Percentiles rank a stretch among this genome's conserved stretches.
Evolutionary conservation across 2,888 invertebrate species (phyloP).

Genomic region (Drosophila birchii): DNA sequence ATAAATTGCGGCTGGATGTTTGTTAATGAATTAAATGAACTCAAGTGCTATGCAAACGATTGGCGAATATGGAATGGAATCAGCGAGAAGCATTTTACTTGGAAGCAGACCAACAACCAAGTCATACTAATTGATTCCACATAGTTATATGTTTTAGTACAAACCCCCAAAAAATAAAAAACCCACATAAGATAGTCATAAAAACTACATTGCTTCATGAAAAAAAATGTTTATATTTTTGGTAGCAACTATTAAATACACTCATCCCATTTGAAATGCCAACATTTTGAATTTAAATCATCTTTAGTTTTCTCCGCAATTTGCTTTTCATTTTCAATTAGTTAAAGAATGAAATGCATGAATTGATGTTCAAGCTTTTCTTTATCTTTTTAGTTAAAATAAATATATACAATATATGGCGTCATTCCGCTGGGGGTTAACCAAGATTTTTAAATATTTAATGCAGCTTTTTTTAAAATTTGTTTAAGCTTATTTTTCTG

Average conservation of each 20-base stretch:
- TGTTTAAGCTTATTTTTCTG: no score
- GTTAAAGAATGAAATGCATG: background rate
- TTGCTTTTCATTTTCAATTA: no score
- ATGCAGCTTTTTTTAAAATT: background rate
- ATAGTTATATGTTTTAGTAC: background rate
- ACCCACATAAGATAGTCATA: background rate
- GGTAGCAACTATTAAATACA: background rate
- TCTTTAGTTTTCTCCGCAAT: no score
- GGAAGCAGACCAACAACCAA: background rate
- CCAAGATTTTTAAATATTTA: background rate
- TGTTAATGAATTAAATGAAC: conserved; percentile 12
- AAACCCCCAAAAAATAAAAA: no score
- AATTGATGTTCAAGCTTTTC: conserved; percentile 1
- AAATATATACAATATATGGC: background rate
- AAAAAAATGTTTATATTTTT: background rate
- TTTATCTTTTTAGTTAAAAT: background rate
- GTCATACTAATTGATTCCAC: background rate
- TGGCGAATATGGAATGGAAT: background rate
- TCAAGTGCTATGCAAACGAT: conserved; percentile 7
- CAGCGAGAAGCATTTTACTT: conserved; percentile 4
- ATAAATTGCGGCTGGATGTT: conserved; percentile 31
- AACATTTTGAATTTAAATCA: no score
- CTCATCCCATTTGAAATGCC: no score
- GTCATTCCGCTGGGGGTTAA: background rate
- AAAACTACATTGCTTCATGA: background rate